These are phyloP conservation scores for Eupeodes luniger DNA, from an alignment of 2,888 invertebrate species.

Conservation along the genomic window DNA sequence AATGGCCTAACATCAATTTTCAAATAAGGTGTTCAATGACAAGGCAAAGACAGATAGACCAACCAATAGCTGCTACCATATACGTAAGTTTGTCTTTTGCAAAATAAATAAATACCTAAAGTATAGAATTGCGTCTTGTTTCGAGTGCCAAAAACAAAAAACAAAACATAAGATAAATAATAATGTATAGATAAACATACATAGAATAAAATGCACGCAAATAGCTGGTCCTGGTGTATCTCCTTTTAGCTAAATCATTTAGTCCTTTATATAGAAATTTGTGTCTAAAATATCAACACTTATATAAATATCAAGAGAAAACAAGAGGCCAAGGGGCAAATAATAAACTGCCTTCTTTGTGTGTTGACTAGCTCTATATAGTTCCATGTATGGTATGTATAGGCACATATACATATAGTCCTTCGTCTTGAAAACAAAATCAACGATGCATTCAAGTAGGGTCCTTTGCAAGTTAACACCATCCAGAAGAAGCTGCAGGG, in stretches of 20 bases:
- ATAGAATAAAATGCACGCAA: background rate
- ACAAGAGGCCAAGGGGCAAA: background rate
- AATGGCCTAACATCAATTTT: slow-evolving; percentile 73
- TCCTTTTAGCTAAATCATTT: slow-evolving; percentile 43
- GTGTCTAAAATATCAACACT: slow-evolving; percentile 49
- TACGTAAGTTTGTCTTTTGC: background rate
- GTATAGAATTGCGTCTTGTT: background rate
- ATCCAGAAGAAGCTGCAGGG: slow-evolving; percentile 18
- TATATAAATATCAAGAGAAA: background rate
- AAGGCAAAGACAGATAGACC: slow-evolving; percentile 48
- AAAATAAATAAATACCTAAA: background rate
- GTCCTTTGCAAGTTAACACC: slow-evolving; percentile 24
- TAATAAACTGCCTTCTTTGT: slow-evolving; percentile 18
- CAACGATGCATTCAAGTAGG: slow-evolving; percentile 18
- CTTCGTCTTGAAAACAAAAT: slow-evolving; percentile 24
- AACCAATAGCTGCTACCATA: background rate
- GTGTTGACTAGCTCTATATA: background rate
- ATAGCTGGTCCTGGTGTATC: background rate
- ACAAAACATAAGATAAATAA: slow-evolving; percentile 42
- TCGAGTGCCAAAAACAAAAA: slow-evolving; percentile 18
- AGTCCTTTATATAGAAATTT: slow-evolving; percentile 17
- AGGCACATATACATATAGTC: too few species aligned
- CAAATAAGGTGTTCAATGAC: slow-evolving; percentile 66
- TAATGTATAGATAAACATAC: slow-evolving; percentile 26
- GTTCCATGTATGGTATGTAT: too few species aligned